Percentiles rank a stretch among this genome's conserved stretches.
These are phyloP conservation scores for Motacilla alba DNA, from an alignment of 2,113 vertebrate species.

Conservation along the genomic window DNA sequence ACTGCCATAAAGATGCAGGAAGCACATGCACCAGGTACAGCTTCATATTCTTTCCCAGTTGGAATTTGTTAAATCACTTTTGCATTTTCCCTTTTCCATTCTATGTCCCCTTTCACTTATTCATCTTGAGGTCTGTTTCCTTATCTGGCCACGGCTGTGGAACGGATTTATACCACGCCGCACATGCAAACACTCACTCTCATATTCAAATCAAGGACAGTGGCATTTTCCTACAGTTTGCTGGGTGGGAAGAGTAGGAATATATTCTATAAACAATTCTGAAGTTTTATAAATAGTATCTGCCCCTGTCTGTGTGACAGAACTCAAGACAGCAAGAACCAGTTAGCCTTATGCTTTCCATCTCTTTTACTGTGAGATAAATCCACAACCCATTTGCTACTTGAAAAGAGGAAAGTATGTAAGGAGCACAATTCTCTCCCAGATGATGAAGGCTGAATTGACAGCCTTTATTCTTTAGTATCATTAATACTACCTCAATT, in stretches of 20 bases:
- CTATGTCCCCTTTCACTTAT: not conserved
- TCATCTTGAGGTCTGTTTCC: not conserved
- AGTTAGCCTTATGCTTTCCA: not conserved
- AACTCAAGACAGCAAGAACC: not conserved
- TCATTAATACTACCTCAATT: slow-evolving; percentile 60
- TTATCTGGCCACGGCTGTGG: not conserved
- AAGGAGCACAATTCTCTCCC: not conserved
- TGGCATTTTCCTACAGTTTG: not conserved
- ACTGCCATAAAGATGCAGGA: slow-evolving; percentile 51
- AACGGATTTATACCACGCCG: accelerated
- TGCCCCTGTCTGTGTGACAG: not conserved
- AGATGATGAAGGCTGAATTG: not conserved
- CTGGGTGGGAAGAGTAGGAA: not conserved
- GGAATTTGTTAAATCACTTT: slow-evolving; percentile 15
- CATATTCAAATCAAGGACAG: not conserved
- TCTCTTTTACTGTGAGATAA: not conserved
- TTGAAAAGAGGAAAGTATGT: not conserved
- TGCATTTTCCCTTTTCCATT: slow-evolving; percentile 7
- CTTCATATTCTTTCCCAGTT: not conserved
- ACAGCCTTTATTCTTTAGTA: slow-evolving; percentile 21
- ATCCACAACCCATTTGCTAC: not conserved
- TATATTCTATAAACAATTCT: not conserved
- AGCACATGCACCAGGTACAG: slow-evolving; percentile 13
- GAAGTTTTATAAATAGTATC: not conserved
- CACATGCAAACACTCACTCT: not conserved